Conservation (phyloP, 2,113 vertebrate species). For the Solenodon paradoxus region DNA sequence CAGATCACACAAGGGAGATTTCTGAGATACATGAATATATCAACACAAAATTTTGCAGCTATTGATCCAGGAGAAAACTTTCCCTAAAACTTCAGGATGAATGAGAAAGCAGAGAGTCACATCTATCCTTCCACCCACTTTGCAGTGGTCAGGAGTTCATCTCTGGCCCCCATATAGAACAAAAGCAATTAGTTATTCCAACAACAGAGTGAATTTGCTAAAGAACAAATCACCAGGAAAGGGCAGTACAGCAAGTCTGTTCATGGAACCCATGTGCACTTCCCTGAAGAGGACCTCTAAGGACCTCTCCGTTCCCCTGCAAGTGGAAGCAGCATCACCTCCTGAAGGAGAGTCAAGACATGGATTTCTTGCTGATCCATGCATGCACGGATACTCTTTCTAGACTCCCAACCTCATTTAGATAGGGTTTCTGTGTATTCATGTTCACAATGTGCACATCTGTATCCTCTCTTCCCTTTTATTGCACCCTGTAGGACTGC, state of each 20-base stretch:
- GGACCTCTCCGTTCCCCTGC: not conserved
- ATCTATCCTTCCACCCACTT: no score
- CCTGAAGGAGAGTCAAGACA: not conserved
- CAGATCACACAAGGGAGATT: no score
- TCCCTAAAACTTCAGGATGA: no score
- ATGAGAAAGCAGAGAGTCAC: no score
- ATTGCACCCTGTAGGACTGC: not conserved
- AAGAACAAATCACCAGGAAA: not conserved
- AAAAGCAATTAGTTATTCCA: not conserved
- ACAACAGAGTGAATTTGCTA: not conserved
- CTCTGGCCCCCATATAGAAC: not conserved
- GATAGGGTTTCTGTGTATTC: not conserved
- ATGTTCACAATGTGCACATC: not conserved
- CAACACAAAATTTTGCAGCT: no score
- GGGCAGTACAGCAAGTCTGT: not conserved
- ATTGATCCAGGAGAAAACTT: no score
- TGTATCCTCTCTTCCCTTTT: not conserved
- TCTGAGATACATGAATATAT: no score
- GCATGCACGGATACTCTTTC: not conserved
- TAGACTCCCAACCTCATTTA: not conserved
- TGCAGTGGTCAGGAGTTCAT: no score
- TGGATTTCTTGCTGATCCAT: not conserved
- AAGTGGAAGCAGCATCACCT: not conserved
- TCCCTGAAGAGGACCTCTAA: not conserved
- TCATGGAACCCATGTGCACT: not conserved